phyloP scores from a whole-genome alignment of 2,797 vertebrate species.

The Acanthurus leucopareius region DNA sequence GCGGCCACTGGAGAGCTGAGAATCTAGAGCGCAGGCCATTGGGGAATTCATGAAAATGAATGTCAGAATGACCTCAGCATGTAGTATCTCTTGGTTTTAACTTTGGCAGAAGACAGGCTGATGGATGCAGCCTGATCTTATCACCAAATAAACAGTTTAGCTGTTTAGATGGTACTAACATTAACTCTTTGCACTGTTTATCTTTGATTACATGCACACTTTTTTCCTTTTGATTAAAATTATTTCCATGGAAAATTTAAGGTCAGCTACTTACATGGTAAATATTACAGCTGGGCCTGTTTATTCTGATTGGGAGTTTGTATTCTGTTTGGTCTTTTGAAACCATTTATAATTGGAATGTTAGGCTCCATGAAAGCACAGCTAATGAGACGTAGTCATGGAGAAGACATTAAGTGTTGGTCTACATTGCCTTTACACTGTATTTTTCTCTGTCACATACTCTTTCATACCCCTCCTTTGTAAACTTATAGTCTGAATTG shows the following conservation, averaged over 20 bases:
- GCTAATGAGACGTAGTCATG: slow-evolving; percentile 19
- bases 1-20: slow-evolving; percentile 72
- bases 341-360: too few species aligned
- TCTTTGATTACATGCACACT: too few species aligned
- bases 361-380: too few species aligned
- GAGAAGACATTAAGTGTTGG: background rate
- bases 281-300: too few species aligned
- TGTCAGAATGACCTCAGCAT: slow-evolving; percentile 78
- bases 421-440: background rate
- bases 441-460: background rate
- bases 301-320: too few species aligned
- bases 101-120: slow-evolving; percentile 59
- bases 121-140: slow-evolving; percentile 51
- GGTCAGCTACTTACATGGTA: too few species aligned
- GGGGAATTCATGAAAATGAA: slow-evolving; percentile 78
- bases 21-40: slow-evolving; percentile 75
- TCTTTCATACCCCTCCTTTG: background rate
- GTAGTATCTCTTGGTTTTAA: slow-evolving; percentile 55
- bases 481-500: background rate
- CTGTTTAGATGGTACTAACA: slow-evolving; percentile 37
- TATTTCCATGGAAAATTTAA: too few species aligned
- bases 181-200: slow-evolving; percentile 32
- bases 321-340: too few species aligned
- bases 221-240: too few species aligned
- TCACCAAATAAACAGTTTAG: slow-evolving; percentile 21